Evolutionary conservation across 37 sponge, comb jelly and placozoan genomes (phyloP), one percentile per base, ranked within the genome.

Genomic region (Spongilla lacustris): DNA sequence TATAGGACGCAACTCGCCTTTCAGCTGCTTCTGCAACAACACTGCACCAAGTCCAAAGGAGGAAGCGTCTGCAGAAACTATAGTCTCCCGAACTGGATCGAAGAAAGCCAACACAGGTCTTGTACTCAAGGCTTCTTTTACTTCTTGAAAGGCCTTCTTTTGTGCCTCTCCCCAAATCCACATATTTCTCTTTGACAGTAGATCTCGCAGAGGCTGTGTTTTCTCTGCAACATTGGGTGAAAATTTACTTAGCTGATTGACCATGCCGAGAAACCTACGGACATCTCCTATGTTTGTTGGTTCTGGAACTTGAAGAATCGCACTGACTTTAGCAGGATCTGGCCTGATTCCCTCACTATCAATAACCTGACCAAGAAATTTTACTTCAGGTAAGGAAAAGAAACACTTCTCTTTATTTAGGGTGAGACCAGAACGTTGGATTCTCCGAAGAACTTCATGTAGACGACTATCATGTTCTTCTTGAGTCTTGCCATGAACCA

Each of bases 11-110:
- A 83, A 13, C 27, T 74, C 70, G 11, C 88, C 82, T 21, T 74
- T 68, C 36, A 66, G 23, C 28, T 83, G 89, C 31, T 58, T 73
- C 46, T 83, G 81, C 14, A 73, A 74, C 21, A 89, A 70, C 4
- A 89, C 81, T 35, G 81, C 90, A n/a, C 90, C 90, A 30, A 84
- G 67, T 4, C 90, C 83, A 27, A 38, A 83, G 58, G 83, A 30
- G 0, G 83, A 83, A 4, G 83, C 83, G 48, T 83, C 83, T 32
- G 83, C 83, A 31, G 77, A n/a, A 34, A 86, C 69, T n/a, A 48
- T 37, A 14, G 90, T 75, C 26, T 79, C 84, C 8, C 24, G 49
- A 1, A 8, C 29, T 26, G 82, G 71, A 66, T 90, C 84, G 73
- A 67, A 90, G 21, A 82, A 36, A 9, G 90, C 84, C 22, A 89